A percentile compares a stretch with the other conserved stretches of the same genome.
These are phyloP conservation scores for Threskiornis aethiopicus DNA, from an alignment of 2,797 vertebrate genomes.

Conservation along the genomic window DNA sequence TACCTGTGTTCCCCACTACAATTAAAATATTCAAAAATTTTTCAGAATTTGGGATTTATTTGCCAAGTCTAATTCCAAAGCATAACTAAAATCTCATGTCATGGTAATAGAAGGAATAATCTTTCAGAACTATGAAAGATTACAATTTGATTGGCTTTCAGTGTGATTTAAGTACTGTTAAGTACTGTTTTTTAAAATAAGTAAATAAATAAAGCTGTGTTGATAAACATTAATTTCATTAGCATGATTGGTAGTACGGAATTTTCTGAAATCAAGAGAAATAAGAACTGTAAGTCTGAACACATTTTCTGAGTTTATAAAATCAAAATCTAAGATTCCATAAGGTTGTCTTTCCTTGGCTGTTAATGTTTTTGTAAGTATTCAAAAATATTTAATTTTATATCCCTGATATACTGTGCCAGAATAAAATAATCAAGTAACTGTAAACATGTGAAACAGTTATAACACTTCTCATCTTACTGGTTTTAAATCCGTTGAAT, in stretches of 20 bases:
- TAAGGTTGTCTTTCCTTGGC: not conserved
- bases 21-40: not conserved
- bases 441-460: not conserved
- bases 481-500: not conserved
- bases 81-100: not conserved
- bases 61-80: not conserved
- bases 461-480: not conserved
- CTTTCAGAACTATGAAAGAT: not conserved
- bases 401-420: not conserved
- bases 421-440: not conserved
- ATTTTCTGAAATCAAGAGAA: not conserved
- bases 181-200: not conserved
- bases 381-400: not conserved
- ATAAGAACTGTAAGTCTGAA: not conserved
- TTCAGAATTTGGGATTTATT: not conserved
- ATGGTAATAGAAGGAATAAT: not conserved
- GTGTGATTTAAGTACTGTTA: not conserved
- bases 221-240: slow-evolving; percentile 9
- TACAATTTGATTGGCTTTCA: not conserved
- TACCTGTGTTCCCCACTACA: not conserved
- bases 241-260: not conserved
- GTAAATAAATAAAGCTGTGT: not conserved
- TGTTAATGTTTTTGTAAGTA: not conserved
- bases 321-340: not conserved
- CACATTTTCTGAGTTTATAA: not conserved